Evolutionary conservation across 2,797 vertebrate species (phyloP).

Genomic region (Pseudocheirus occidentalis): DNA sequence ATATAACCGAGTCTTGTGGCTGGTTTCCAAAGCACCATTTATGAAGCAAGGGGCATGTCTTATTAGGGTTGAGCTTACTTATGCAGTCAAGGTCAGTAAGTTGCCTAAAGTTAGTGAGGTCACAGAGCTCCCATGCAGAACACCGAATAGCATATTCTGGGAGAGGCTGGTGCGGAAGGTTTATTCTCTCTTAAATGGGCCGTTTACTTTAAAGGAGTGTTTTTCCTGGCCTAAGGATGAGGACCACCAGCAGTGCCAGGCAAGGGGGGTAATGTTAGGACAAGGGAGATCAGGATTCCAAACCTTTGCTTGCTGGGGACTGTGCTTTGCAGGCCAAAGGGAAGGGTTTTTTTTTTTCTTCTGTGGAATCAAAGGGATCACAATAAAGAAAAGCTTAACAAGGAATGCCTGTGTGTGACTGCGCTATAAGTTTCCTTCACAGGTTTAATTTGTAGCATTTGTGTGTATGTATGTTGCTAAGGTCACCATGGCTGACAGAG

Average conservation of each 20-base stretch:
- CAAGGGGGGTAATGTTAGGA: slow-evolving; percentile 13
- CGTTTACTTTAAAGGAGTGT: neutral
- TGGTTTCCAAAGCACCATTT: neutral
- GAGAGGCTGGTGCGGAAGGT: neutral
- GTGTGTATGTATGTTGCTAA: slow-evolving; percentile 81
- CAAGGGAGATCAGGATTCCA: slow-evolving; percentile 54
- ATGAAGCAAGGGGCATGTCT: neutral
- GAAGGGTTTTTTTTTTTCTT: neutral
- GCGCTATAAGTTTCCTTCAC: slow-evolving; percentile 46
- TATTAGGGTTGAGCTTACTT: neutral
- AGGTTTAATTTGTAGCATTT: slow-evolving; percentile 72
- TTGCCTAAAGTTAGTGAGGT: neutral
- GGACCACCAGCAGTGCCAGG: neutral
- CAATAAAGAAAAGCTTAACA: slow-evolving; percentile 38
- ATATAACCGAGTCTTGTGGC: neutral
- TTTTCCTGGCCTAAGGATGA: neutral
- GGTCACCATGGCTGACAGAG: slow-evolving; percentile 99
- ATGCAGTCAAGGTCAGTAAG: neutral
- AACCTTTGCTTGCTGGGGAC: slow-evolving; percentile 39
- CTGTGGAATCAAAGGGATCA: neutral
- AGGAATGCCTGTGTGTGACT: neutral
- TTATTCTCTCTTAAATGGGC: neutral
- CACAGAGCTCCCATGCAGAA: neutral
- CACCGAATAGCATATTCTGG: neutral
- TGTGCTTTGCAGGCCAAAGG: neutral